These are phyloP conservation scores for Sphaeramia orbicularis DNA, from an alignment of 2,797 vertebrate genomes.

Conservation along the genomic window DNA sequence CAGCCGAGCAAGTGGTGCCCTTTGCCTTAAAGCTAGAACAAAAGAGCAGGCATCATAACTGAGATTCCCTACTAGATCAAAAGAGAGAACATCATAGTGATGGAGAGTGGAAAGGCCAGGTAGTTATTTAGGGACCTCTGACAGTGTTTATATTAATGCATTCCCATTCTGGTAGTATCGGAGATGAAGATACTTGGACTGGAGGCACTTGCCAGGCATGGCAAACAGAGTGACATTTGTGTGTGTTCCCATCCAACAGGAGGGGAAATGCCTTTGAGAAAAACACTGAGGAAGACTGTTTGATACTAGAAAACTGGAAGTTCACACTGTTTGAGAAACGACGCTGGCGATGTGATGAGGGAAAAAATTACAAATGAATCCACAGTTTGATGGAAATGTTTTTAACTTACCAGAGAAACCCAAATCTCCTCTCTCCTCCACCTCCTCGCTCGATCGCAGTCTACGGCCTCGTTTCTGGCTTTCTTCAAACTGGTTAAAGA, in stretches of 20 bases:
- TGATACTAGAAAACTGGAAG: conserved; percentile 55
- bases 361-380: conserved; percentile 11
- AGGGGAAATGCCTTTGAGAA: conserved; percentile 56
- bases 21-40: conserved; percentile 45
- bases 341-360: conserved; percentile 23
- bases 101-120: conserved; percentile 5
- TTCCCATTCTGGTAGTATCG: conserved; percentile 51
- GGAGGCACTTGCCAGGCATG: conserved; percentile 54
- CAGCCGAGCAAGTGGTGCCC: conserved; percentile 52
- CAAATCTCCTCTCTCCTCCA: conserved; percentile 41
- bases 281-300: conserved; percentile 43
- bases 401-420: conserved; percentile 70
- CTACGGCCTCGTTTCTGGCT: conserved; percentile 29
- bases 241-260: conserved; percentile 48
- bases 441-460: conserved; percentile 19
- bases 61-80: conserved; percentile 10
- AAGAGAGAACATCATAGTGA: conserved; percentile 4
- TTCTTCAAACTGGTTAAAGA: conserved; percentile 62
- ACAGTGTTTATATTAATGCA: conserved; percentile 52
- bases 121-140: conserved; percentile 14
- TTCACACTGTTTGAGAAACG: conserved; percentile 62
- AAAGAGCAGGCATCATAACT: conserved; percentile 31
- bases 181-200: conserved; percentile 58
- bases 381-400: conserved; percentile 39
- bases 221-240: conserved; percentile 65